phyloP scores from a whole-genome alignment of 2,888 invertebrate genomes.

The Cheilosia soror region DNA sequence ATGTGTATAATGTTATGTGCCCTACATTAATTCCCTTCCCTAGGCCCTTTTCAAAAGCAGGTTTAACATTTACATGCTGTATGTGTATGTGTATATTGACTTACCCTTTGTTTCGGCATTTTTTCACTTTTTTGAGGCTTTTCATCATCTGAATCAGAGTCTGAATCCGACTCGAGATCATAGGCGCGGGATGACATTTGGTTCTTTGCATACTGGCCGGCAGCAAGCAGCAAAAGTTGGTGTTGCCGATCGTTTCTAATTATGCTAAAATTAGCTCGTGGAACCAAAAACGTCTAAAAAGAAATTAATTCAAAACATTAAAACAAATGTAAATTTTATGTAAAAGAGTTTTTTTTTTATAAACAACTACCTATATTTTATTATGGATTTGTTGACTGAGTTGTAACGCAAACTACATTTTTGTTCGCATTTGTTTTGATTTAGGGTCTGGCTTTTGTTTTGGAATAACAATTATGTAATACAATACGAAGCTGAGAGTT shows the following conservation, averaged over 20 bases:
- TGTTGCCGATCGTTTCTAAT: conserved; percentile 10
- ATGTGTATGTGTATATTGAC: conserved; percentile 23
- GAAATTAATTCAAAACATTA: not conserved
- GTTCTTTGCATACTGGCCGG: conserved; percentile 28
- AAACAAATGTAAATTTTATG: not conserved
- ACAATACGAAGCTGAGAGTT: not conserved
- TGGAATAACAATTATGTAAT: not conserved
- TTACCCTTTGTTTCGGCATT: conserved; percentile 53
- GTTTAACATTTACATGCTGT: not conserved
- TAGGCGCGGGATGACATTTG: conserved; percentile 46
- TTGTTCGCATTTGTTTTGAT: not conserved
- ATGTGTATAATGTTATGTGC: conserved; percentile 29
- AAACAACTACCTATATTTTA: not conserved
- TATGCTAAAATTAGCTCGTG: conserved; percentile 18
- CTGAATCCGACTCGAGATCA: conserved; percentile 65
- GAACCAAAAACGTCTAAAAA: conserved; percentile 43
- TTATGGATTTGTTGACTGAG: not conserved
- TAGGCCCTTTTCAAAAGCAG: conserved; percentile 3
- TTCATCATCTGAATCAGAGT: conserved; percentile 56
- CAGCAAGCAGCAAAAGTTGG: conserved; percentile 1
- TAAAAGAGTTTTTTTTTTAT: not conserved
- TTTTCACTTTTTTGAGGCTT: not conserved
- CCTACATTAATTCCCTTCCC: conserved; percentile 17
- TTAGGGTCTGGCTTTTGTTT: not conserved
- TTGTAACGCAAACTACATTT: too few relatives aligned